Conservation (phyloP, 2,113 vertebrate genomes). For the Ancistrus triradiatus region DNA sequence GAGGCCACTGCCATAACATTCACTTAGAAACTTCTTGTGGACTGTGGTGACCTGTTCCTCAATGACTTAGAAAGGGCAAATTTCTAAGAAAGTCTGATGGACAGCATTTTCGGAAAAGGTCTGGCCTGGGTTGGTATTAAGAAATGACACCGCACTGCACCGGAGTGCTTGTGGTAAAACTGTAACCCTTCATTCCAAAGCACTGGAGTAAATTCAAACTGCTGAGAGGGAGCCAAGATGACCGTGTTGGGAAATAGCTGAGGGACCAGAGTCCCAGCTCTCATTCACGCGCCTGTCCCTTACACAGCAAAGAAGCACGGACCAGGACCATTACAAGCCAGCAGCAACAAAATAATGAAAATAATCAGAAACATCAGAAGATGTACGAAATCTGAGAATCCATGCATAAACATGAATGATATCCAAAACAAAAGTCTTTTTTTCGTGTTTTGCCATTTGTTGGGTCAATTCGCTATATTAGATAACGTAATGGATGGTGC, state of each 20-base stretch:
- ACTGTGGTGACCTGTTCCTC: no score
- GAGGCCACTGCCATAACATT: no score
- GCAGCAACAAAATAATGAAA: neutral
- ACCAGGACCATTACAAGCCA: neutral
- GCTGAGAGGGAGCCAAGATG: neutral
- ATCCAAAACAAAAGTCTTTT: neutral
- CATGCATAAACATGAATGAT: neutral
- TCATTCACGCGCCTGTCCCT: neutral
- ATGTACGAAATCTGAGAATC: neutral
- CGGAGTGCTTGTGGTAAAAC: slow-evolving; percentile 12
- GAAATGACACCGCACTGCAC: slow-evolving; percentile 15
- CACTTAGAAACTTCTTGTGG: no score
- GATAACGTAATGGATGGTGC: neutral
- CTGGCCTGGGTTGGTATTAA: slow-evolving; percentile 10
- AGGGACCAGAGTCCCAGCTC: neutral
- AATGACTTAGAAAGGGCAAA: no score
- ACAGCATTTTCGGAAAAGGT: no score
- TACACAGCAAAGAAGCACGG: neutral
- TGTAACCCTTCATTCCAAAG: slow-evolving; percentile 14
- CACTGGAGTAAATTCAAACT: slow-evolving; percentile 30
- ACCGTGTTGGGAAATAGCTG: neutral
- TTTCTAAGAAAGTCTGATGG: no score
- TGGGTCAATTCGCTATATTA: neutral
- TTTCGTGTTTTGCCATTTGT: neutral
- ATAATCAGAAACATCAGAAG: neutral